A percentile compares a stretch with the other conserved stretches of the same genome.
Conservation (phyloP, 1,140 invertebrate species). For the Drosophila pruinosa region DNA sequence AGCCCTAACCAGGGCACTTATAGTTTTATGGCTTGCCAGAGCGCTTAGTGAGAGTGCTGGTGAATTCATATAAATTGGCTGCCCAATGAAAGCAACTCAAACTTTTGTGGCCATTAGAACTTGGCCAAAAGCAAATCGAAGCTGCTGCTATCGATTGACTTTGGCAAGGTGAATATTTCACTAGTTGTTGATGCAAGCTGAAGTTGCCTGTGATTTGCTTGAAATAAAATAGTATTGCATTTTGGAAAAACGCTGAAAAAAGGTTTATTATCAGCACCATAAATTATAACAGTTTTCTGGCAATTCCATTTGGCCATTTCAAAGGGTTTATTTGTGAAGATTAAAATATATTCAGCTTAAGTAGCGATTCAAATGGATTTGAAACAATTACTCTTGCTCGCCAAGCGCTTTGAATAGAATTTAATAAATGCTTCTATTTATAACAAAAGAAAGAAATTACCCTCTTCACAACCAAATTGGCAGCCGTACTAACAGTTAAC, state of each 20-base stretch:
- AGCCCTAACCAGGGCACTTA: constrained; percentile 50
- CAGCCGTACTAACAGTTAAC: constrained; percentile 1
- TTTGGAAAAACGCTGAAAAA: too few relatives aligned
- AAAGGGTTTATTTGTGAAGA: too few relatives aligned
- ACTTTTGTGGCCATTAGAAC: constrained; percentile 57
- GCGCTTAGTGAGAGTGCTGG: constrained; percentile 20
- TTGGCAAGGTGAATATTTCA: not conserved
- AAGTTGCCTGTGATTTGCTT: not conserved
- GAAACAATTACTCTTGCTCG: not conserved
- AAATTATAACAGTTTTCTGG: too few relatives aligned
- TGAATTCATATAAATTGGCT: constrained; percentile 67
- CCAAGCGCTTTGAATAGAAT: too few relatives aligned
- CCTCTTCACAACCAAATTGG: constrained; percentile 15
- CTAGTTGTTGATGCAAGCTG: not conserved
- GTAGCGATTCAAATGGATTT: not conserved
- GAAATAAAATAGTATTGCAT: not conserved
- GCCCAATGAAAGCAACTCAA: constrained; percentile 31
- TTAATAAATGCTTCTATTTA: constrained; percentile 32
- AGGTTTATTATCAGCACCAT: too few relatives aligned
- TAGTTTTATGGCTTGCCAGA: constrained; percentile 48
- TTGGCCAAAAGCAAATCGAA: constrained; percentile 32
- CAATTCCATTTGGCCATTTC: not conserved
- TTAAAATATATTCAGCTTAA: not conserved
- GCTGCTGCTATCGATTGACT: constrained; percentile 9
- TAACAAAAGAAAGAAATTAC: constrained; percentile 31